Base-by-base conservation (phyloP, 2,797 vertebrate species). In the Numenius phaeopus region DNA sequence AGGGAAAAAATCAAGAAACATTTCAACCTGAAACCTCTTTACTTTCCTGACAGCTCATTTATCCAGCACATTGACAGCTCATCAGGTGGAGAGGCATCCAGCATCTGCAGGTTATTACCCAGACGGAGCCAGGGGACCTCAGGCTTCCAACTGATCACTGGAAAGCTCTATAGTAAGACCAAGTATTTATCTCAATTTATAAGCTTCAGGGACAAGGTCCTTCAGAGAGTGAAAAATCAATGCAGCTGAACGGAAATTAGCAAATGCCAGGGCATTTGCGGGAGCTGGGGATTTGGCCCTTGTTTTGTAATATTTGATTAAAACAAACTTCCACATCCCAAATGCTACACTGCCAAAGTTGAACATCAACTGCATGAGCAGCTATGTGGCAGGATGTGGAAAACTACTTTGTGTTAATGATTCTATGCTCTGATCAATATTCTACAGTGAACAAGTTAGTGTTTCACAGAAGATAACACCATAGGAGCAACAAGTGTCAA, bases 81-180 rank as follows among this genome's bases (percentile, higher is more conserved):
- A 91, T 97, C 95, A 97, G 94, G 91, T 95, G 37, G 75, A 92
- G 91, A 95, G 52, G 84, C 57, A 97, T 92, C 72, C 89, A 94
- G 91, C 96, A 97, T 95, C 95, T 97, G 96, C 69, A 94, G 30
- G 91, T 92, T 89, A 95, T 96, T 96, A 96, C 37, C 42, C 69
- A 92, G 76, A 85, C 30, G 49, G 92, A 97, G 79, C 65, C 89
- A 83, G 52, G 76, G 84, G 82, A 95, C 61, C 79, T 81, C 57
- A 57, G 47, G 69, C 79, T 94, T 97, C 92, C 87, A 96, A 27
- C 21, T 81, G 96, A 95, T 92, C 82, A 61, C 65, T 94, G 72
- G 64, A 94, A 96, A 95, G 79, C 82, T 91, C 89, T 78, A 50
- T 21, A 92, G 44, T 27, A 75, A 91, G 89, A 83, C 76, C 10